Conservation (phyloP, 2,888 invertebrate genomes). For the Pollenia angustigena region DNA sequence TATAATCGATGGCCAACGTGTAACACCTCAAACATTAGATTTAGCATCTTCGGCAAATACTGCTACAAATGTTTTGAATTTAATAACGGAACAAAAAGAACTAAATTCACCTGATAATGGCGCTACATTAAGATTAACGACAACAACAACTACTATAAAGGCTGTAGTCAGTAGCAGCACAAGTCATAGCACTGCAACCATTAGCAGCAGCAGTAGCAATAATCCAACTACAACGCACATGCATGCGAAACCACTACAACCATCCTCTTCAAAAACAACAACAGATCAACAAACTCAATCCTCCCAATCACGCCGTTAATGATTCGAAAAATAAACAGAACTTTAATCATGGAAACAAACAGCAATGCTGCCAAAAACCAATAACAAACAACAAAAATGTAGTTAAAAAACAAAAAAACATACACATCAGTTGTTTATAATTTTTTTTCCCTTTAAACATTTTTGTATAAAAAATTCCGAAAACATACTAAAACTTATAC, state of each 20-base stretch:
- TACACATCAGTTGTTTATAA: slow-evolving; percentile 15
- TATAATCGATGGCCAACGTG: slow-evolving; percentile 78
- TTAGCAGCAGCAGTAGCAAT: slow-evolving; percentile 54
- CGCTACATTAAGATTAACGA: slow-evolving; percentile 8
- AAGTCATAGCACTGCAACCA: slow-evolving; percentile 42
- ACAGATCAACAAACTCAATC: slow-evolving; percentile 63
- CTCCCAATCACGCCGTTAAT: slow-evolving; percentile 24
- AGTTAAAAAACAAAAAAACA: slow-evolving; percentile 25
- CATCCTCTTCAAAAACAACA: slow-evolving; percentile 70
- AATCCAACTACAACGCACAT: slow-evolving; percentile 76
- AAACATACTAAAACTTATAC: slow-evolving; percentile 32
- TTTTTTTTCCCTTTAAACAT: slow-evolving; percentile 40
- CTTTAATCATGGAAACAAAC: slow-evolving; percentile 2
- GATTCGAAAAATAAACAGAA: not conserved
- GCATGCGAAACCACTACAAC: slow-evolving; percentile 77
- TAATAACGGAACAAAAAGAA: slow-evolving; percentile 64
- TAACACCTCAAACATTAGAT: slow-evolving; percentile 78
- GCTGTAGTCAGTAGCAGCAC: slow-evolving; percentile 57
- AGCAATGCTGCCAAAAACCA: slow-evolving; percentile 58
- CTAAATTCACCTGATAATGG: slow-evolving; percentile 53
- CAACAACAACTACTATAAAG: slow-evolving; percentile 69
- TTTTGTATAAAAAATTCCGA: slow-evolving; percentile 39
- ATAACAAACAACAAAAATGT: slow-evolving; percentile 36
- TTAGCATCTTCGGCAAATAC: slow-evolving; percentile 81
- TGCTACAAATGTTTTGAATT: slow-evolving; percentile 76